Conservation (phyloP, 1,140 invertebrate species). For the Asbolus verrucosus region DNA sequence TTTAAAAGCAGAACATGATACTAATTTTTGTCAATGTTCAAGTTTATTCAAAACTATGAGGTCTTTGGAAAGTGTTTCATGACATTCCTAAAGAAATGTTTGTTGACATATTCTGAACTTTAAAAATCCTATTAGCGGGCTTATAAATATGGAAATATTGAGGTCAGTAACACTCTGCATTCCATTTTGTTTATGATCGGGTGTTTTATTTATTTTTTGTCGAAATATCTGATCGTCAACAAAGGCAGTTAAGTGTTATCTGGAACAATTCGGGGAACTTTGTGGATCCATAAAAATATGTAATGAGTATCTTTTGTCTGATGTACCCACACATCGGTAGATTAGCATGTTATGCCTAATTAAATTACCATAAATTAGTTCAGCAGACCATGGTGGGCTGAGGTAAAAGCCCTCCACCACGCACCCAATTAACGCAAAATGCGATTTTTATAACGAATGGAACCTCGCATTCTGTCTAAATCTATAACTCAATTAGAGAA, state of each 20-base stretch:
- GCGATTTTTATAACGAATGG: slow-evolving; percentile 2
- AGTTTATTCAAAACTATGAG: no score
- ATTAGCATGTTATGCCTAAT: slow-evolving; percentile 22
- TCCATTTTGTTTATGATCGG: not conserved
- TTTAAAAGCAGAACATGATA: no score
- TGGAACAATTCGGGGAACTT: not conserved
- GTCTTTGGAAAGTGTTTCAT: no score
- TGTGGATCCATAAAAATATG: not conserved
- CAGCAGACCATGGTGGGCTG: not conserved
- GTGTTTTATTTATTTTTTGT: no score
- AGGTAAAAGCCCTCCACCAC: slow-evolving; percentile 12
- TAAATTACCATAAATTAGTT: slow-evolving; percentile 23
- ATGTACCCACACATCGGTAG: not conserved
- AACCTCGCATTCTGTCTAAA: slow-evolving; percentile 2
- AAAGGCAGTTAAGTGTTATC: slow-evolving; percentile 6
- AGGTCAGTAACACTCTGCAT: no score
- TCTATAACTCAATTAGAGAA: slow-evolving; percentile 17
- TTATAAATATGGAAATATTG: no score
- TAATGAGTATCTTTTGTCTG: slow-evolving; percentile 4
- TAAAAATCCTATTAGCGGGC: no score
- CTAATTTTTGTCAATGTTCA: no score
- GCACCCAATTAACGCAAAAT: slow-evolving; percentile 19
- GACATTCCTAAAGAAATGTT: no score
- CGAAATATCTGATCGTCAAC: slow-evolving; percentile 6
- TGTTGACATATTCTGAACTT: no score